These are phyloP conservation scores for Cyanoramphus novaezelandiae DNA, from an alignment of 2,113 vertebrate species.

Conservation along the genomic window DNA sequence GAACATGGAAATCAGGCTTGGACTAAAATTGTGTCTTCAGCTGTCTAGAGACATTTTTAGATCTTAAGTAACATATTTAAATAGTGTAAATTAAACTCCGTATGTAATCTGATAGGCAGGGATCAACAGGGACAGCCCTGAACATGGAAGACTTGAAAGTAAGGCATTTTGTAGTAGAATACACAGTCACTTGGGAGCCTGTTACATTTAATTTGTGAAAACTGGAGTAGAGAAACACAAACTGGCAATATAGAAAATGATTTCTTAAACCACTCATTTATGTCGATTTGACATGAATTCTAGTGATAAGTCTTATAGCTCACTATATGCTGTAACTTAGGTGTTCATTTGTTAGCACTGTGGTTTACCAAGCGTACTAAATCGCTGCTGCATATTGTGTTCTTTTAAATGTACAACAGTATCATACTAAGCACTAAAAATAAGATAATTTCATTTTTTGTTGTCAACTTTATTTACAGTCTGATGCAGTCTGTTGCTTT, in stretches of 20 bases:
- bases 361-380: constrained; percentile 71
- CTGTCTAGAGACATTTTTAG: constrained; percentile 59
- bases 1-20: neutral
- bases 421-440: constrained; percentile 66
- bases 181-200: constrained; percentile 47
- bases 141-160: constrained; percentile 27
- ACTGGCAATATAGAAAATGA: constrained; percentile 67
- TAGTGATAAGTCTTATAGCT: constrained; percentile 66
- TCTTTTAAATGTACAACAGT: constrained; percentile 69
- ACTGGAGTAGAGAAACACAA: constrained; percentile 67
- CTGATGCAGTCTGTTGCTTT: constrained; percentile 57
- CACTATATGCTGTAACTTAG: constrained; percentile 66
- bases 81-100: constrained; percentile 50
- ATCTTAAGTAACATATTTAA: constrained; percentile 64
- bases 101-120: constrained; percentile 16
- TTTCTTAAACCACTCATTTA: constrained; percentile 69
- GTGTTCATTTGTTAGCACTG: constrained; percentile 74
- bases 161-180: constrained; percentile 26
- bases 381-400: constrained; percentile 72
- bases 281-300: constrained; percentile 70
- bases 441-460: constrained; percentile 58
- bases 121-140: constrained; percentile 23
- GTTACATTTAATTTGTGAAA: constrained; percentile 45
- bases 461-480: constrained; percentile 76
- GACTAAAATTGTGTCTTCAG: constrained; percentile 47